phyloP scores from a whole-genome alignment of 2,113 vertebrate genomes.

The Passer domesticus region DNA sequence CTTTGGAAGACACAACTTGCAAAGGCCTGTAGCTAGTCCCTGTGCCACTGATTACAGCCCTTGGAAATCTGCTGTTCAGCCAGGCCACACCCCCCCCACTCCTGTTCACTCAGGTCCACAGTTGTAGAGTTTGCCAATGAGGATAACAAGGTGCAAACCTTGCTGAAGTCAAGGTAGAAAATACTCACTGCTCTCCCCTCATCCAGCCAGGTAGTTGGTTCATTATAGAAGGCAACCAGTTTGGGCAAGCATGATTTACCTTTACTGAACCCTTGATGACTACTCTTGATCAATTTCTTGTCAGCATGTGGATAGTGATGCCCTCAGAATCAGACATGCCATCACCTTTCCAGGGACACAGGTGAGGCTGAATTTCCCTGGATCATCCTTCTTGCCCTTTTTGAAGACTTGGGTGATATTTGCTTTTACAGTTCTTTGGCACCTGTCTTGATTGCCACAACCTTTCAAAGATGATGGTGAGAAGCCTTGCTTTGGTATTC shows the following conservation, averaged over 20 bases:
- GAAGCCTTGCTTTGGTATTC: background rate
- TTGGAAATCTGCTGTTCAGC: background rate
- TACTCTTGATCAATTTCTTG: background rate
- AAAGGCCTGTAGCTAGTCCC: too few relatives aligned
- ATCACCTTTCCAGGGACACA: background rate
- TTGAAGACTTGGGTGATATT: background rate
- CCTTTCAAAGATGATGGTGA: background rate
- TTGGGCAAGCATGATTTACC: background rate
- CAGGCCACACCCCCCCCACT: too few relatives aligned
- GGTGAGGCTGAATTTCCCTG: background rate
- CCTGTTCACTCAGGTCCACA: background rate
- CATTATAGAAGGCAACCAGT: background rate
- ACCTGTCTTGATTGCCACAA: background rate
- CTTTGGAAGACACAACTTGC: too few relatives aligned
- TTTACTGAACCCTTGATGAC: background rate
- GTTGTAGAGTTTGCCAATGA: background rate
- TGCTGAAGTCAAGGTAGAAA: background rate
- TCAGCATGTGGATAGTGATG: fast-evolving
- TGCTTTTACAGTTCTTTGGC: background rate
- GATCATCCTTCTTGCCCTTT: background rate
- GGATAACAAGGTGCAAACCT: too few relatives aligned
- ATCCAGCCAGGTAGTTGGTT: background rate
- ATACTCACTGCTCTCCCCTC: background rate
- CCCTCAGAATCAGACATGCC: background rate
- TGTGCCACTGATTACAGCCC: too few relatives aligned